Base-by-base conservation (phyloP, 2,888 invertebrate genomes). In the Phymatocera aterrima region DNA sequence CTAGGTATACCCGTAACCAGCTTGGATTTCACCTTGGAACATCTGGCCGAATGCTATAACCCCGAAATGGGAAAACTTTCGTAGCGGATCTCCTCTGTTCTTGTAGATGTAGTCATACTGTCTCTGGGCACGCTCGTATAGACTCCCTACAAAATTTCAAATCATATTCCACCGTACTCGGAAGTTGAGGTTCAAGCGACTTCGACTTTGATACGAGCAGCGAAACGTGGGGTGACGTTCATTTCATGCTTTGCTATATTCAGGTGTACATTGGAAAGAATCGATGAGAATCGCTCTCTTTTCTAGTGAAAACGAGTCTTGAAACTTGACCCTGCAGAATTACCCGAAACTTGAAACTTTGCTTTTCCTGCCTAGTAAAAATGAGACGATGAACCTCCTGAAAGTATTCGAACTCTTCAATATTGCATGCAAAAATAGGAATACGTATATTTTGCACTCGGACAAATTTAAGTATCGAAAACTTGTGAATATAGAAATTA, bases 11-110 rank as follows among this genome's bases (percentile, higher is more conserved):
- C 51, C 34, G n/a, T n/a, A n/a, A n/a, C n/a, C n/a, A n/a, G n/a
- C 34, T 21, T 0, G 34, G 48, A 51, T 72, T 12, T 72, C 5
- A 72, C 34, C n/a, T 28, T 15, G 21, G 34, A 48, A 51, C 72
- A 70, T 72, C 48, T 72, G 72, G 48, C 48, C 34, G 18, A 10
- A 51, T 68, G 28, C 34, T 72, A 80, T 80, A 80, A 72, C 80
- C 70, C 81, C 83, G 83, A 86, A 85, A 86, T 86, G 85, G 83
- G 83, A 85, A 86, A 86, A 86, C 83, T 86, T 85, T 85, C 84
- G 83, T 83, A 85, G 79, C 83, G 77, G 74, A 82, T 81, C 70
- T 75, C 78, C 12, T 18, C 12, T 61, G n/a, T 40, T 68, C 24
- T 43, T 68, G 1, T 3, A 6, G n/a, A 24, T 46, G 2, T n/a